phyloP scores from a whole-genome alignment of 2,113 vertebrate genomes.

The Rhynchopsitta pachyrhyncha region DNA sequence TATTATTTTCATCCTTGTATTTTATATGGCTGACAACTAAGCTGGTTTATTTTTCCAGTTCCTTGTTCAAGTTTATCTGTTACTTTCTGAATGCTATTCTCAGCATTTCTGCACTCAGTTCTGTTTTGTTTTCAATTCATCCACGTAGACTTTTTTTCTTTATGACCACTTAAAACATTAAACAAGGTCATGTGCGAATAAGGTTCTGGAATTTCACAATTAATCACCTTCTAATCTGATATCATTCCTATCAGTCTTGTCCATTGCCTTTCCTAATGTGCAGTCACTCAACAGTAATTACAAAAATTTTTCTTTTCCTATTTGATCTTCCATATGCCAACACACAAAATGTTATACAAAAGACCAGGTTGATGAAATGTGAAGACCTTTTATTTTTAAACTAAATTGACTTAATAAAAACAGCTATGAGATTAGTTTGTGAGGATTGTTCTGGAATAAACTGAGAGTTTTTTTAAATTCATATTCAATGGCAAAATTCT shows the following conservation, averaged over 20 bases:
- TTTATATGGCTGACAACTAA: background rate
- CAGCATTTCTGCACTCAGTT: background rate
- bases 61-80: background rate
- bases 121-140: background rate
- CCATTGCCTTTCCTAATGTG: background rate
- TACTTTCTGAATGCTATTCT: background rate
- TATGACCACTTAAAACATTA: background rate
- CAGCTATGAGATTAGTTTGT: background rate
- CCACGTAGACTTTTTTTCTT: background rate
- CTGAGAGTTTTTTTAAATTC: background rate
- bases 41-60: background rate
- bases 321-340: background rate
- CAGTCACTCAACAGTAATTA: background rate
- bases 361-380: background rate
- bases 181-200: background rate
- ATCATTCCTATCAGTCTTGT: background rate
- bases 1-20: background rate
- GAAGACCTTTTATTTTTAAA: background rate
- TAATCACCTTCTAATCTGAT: fast-evolving
- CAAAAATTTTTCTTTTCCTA: fast-evolving
- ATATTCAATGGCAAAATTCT: background rate
- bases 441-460: background rate
- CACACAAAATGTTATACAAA: background rate
- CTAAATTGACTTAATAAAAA: background rate
- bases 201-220: background rate